Evolutionary conservation across 1,140 invertebrate species (phyloP).

Genomic region (Leptestheria dahalacensis): DNA sequence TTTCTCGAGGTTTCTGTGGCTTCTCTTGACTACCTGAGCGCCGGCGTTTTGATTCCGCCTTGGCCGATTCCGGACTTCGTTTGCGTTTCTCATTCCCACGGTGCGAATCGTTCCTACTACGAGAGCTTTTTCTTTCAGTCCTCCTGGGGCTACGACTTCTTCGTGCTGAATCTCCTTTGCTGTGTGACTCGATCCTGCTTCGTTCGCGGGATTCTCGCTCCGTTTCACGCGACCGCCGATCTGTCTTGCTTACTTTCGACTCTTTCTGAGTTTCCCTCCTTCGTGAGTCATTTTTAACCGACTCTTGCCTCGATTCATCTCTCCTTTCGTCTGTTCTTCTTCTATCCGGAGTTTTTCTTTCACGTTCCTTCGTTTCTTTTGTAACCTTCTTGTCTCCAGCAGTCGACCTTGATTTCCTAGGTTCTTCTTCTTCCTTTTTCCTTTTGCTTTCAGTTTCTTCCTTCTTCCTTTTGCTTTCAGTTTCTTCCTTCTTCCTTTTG

Average conservation of each 20-base stretch:
- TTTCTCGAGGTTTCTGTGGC: background rate
- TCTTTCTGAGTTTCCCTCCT: no score
- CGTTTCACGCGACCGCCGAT: no score
- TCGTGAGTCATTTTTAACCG: no score
- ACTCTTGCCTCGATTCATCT: background rate
- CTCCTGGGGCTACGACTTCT: background rate
- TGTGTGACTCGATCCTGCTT: background rate
- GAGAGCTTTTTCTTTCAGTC: no score
- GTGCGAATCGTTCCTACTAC: no score
- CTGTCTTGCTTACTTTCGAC: no score
- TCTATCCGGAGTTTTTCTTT: background rate
- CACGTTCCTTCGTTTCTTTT: background rate
- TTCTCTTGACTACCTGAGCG: background rate
- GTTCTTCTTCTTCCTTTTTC: background rate
- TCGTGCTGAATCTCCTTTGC: background rate
- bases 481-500: background rate
- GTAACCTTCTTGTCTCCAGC: no score
- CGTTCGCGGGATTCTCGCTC: no score
- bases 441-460: background rate
- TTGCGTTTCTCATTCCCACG: no score
- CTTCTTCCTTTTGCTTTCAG: background rate
- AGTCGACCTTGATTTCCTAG: no score
- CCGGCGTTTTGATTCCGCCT: no score
- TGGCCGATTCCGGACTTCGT: no score
- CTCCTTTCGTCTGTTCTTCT: background rate